phyloP scores from a whole-genome alignment of 1,140 invertebrate genomes.

The Bombus haemorrhoidalis region DNA sequence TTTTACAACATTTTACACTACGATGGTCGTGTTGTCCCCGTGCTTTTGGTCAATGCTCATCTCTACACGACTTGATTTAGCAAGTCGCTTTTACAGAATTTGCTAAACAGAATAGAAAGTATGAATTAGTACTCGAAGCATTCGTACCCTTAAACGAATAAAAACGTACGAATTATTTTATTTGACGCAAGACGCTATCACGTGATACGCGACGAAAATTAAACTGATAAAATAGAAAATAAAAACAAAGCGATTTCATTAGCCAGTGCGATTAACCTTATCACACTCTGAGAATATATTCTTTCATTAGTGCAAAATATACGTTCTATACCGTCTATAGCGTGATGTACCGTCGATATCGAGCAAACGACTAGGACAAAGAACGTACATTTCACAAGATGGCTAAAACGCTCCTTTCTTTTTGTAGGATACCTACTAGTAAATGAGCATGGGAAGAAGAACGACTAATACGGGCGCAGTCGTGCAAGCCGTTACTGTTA shows the following conservation, averaged over 20 bases:
- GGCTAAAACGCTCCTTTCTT: not conserved
- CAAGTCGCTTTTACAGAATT: not conserved
- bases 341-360: not conserved
- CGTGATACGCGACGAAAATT: not conserved
- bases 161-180: not conserved
- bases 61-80: not conserved
- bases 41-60: not conserved
- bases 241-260: not conserved
- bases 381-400: not conserved
- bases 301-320: slow-evolving; percentile 16
- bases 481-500: not conserved
- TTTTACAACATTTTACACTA: not conserved
- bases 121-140: not conserved
- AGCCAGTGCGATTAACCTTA: slow-evolving; percentile 4
- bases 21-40: not conserved
- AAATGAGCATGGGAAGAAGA: not conserved
- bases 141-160: not conserved
- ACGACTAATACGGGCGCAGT: not conserved
- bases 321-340: not conserved
- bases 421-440: slow-evolving; percentile 17
- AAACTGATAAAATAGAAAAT: not conserved
- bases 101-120: not conserved
- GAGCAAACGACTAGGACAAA: not conserved
- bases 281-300: not conserved
- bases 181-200: not conserved